Evolutionary conservation across 1,140 invertebrate genomes (phyloP), one percentile per base, ranked within the genome.

Genomic region (Euborellia annulipes): DNA sequence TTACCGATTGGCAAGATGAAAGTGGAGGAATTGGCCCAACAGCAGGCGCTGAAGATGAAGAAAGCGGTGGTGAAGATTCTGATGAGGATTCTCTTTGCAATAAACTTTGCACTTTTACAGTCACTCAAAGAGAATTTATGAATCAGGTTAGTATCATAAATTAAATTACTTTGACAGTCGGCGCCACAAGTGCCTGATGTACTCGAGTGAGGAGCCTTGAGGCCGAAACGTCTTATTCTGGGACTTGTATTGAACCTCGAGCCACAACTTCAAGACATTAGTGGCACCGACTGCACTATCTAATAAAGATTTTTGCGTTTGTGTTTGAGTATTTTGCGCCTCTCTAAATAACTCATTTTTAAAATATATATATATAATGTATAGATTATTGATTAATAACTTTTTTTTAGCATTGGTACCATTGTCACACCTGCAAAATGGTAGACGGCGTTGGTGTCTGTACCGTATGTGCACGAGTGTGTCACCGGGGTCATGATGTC

Each of bases 391-490:
- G 3, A 39, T 67, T 17, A 7, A 38, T n/a, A 16, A 7, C 8
- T 38, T 38, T 38, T 38, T 38, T 19, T 27, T 27, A 27, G 56
- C 84, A 87, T 59, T 86, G 89, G 89, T 97, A 97, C 64, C 91
- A 97, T 62, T 97, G 93, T 61, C 91, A 97, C 60, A 95, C 91
- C 0, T 97, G 94, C 62, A 88, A 87, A 58, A 96, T 98, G 93
- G 80, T 95, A 17, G 94, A 98, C 61, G 85, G 92, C 11, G 90
- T 95, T 14, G 95, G 95, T 1, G 91, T 97, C 9, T 98, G 95
- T 62, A 91, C 89, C 0, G 82, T 98, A 1, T 98, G 94, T 68
- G 94, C 93, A 2, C 72, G 88, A 46, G 93, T 98, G 2, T 98
- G 94, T 59, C 94, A 98, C 61, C 79, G 85, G 50, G 88, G 86